Evolutionary conservation across 2,797 vertebrate species (phyloP), one percentile per base, ranked within the genome.

Genomic region (Cuculus canorus): DNA sequence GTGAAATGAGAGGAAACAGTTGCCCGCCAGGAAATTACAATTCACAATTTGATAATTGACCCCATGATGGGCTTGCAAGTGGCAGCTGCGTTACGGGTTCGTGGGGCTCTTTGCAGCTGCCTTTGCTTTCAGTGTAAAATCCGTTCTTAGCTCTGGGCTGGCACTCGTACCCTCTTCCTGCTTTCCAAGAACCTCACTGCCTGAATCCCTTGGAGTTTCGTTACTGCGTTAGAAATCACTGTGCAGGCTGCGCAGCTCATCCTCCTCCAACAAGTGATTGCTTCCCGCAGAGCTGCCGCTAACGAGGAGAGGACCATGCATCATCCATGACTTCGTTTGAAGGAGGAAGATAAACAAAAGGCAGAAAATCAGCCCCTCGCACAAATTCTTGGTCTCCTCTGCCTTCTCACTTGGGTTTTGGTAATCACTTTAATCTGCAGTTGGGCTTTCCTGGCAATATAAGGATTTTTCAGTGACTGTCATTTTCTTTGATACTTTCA

Each of bases 401-500:
- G 18, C 76, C 53, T 63, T 4, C 1, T 88, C 90, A n/a, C 71
- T 76, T 43, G 91, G 77, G 59, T 81, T 95, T 59, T 43, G n/a
- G 69, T 91, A 87, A 94, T 97, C 50, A 35, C 77, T 96, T 94
- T 92, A 93, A 95, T 88, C 50, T 78, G 84, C 82, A 8, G 47
- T 59, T 53, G 69, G 57, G 68, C 33, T 89, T 91, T 92, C 90
- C 92, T 89, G 94, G 88, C 86, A 92, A 68, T 13, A 17, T 71
- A 22, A 88, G 47, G 45, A 68, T 95, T 94, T 95, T 87, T 92
- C 54, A 39, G 25, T 17, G 39, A 4, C 88, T 77, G 78, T 92
- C 94, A 64, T 90, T 95, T 76, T 88, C 95, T 96, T 92, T 95
- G 95, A 96, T 72, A 9, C 96, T 93, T 81, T 84, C 83, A 78